Evolutionary conservation across 2,888 invertebrate genomes (phyloP).

Genomic region (Seira ritae): DNA sequence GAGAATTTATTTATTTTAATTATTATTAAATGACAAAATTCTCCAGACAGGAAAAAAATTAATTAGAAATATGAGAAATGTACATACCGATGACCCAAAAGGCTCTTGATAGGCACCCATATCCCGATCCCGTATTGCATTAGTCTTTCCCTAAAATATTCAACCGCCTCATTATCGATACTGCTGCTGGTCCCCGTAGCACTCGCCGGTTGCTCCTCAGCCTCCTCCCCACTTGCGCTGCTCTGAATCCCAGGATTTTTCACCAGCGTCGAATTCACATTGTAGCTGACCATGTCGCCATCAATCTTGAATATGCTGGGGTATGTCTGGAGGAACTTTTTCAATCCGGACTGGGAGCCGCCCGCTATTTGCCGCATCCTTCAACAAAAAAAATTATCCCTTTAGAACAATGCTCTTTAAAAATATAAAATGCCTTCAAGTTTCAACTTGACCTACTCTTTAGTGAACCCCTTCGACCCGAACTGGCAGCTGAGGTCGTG

Average conservation of each 20-base stretch:
- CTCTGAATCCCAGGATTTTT: slow-evolving; percentile 11
- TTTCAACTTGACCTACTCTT: slow-evolving; percentile 86
- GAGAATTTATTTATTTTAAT: background rate
- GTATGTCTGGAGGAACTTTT: slow-evolving; percentile 97
- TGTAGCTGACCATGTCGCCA: slow-evolving; percentile 81
- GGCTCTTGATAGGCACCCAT: slow-evolving; percentile 93
- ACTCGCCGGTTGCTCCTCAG: slow-evolving; percentile 17
- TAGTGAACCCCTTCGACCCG: slow-evolving; percentile 98
- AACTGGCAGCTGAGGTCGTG: slow-evolving; percentile 99
- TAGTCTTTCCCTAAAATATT: slow-evolving; percentile 97
- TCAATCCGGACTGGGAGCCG: slow-evolving; percentile 96
- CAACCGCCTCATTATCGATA: slow-evolving; percentile 97
- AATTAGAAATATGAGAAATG: background rate
- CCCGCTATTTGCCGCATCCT: slow-evolving; percentile 77
- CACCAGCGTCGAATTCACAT: slow-evolving; percentile 73
- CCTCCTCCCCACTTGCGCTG: background rate
- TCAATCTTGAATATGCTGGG: slow-evolving; percentile 96
- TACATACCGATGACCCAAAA: slow-evolving; percentile 68
- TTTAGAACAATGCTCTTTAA: too few relatives aligned
- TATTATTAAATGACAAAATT: slow-evolving; percentile 1
- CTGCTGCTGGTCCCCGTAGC: slow-evolving; percentile 79
- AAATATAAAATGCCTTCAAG: too few relatives aligned
- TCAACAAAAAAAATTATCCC: background rate
- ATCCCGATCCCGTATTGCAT: slow-evolving; percentile 96
- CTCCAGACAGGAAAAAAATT: background rate